These are phyloP conservation scores for Naja naja DNA, from an alignment of 2,113 vertebrate genomes.

Conservation along the genomic window DNA sequence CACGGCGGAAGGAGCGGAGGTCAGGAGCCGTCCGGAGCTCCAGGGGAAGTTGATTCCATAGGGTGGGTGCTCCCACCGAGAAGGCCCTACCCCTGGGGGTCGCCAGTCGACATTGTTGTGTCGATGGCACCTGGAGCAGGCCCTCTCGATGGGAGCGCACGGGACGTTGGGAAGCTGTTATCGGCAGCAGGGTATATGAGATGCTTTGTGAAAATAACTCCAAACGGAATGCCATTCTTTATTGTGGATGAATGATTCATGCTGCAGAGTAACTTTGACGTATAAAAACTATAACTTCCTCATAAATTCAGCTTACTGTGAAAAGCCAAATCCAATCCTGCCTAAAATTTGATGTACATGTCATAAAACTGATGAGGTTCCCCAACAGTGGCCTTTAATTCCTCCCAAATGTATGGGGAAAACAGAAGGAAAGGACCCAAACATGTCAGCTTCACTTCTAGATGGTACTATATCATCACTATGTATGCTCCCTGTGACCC, in stretches of 20 bases:
- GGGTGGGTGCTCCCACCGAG: no score
- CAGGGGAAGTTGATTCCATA: no score
- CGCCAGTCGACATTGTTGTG: no score
- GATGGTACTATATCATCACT: background rate
- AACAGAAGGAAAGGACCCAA: background rate
- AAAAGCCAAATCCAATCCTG: background rate
- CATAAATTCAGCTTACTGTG: background rate
- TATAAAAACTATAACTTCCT: background rate
- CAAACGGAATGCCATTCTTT: background rate
- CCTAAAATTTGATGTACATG: background rate
- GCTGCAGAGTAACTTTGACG: background rate
- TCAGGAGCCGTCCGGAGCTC: no score
- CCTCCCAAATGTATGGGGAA: background rate
- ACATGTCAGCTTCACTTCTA: background rate
- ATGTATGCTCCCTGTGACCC: background rate
- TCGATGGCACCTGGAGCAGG: no score
- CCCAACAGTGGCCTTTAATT: background rate
- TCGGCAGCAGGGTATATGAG: no score
- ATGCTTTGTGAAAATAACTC: background rate
- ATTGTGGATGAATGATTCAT: background rate
- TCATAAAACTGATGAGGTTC: background rate
- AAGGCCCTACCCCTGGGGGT: no score
- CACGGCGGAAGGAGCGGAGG: no score
- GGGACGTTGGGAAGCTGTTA: no score
- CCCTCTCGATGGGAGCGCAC: no score